Evolutionary conservation across 2,113 vertebrate species (phyloP).

Genomic region (Acrocephalus arundinaceus): DNA sequence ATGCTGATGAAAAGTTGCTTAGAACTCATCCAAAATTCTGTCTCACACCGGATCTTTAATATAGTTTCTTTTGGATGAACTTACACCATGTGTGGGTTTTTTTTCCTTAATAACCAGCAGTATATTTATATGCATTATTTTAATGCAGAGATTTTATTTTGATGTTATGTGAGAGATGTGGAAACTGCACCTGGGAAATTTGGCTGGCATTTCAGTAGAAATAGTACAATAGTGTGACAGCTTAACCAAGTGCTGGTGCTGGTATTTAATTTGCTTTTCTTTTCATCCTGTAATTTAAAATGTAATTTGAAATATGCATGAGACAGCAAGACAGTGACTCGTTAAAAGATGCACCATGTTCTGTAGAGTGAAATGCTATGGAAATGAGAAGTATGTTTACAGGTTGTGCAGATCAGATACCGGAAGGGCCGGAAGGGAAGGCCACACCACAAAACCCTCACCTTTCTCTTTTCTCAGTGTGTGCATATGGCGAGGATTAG

Average conservation of each 20-base stretch:
- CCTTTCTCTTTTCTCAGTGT: not conserved
- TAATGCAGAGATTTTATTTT: slow-evolving; percentile 5
- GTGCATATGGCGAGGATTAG: slow-evolving; percentile 8
- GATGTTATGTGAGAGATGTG: slow-evolving; percentile 18
- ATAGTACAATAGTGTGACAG: slow-evolving; percentile 4
- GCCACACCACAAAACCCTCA: not conserved
- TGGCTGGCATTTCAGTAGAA: slow-evolving; percentile 7
- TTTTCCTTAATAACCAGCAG: not conserved
- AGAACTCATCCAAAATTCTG: slow-evolving; percentile 64
- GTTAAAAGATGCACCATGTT: not conserved
- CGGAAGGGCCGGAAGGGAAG: not conserved
- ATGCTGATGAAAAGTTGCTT: slow-evolving; percentile 68
- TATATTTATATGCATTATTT: slow-evolving; percentile 39
- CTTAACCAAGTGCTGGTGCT: slow-evolving; percentile 28
- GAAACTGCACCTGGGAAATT: slow-evolving; percentile 48
- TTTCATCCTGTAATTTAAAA: not conserved
- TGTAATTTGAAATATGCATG: not conserved
- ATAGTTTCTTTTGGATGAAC: slow-evolving; percentile 70
- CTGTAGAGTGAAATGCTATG: not conserved
- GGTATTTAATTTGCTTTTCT: slow-evolving; percentile 11
- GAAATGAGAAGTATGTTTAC: not conserved
- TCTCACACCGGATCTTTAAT: slow-evolving; percentile 58
- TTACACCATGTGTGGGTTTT: not conserved
- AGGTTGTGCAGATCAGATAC: not conserved
- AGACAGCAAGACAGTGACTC: not conserved